Percentiles rank a stretch among this genome's conserved stretches.
Conservation (phyloP, 2,888 invertebrate species). For the Camptogramma bilineatum region DNA sequence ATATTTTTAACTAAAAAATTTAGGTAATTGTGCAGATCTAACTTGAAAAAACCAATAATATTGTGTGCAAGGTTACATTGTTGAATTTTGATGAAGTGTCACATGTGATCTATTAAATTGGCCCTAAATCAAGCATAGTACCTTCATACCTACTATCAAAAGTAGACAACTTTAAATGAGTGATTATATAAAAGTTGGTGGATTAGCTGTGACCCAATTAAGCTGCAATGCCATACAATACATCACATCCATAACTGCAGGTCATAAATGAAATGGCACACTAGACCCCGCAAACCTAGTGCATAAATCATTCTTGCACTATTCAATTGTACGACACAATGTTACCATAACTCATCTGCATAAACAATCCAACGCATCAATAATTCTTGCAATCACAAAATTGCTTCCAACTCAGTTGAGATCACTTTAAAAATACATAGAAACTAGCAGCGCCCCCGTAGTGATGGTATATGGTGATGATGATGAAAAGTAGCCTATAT, state of each 20-base stretch:
- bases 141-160: too few species aligned
- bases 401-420: conserved; percentile 3
- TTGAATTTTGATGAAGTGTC: too few species aligned
- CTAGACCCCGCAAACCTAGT: conserved; percentile 14
- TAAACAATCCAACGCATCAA: conserved; percentile 11
- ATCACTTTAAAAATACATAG: neutral
- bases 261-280: conserved; percentile 21
- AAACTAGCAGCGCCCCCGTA: too few species aligned
- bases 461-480: too few species aligned
- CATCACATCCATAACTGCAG: conserved; percentile 26
- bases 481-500: too few species aligned
- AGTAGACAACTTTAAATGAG: too few species aligned
- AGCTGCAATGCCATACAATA: conserved; percentile 17
- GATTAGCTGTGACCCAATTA: conserved; percentile 18
- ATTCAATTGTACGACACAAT: conserved; percentile 24
- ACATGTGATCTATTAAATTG: too few species aligned
- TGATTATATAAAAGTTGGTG: neutral
- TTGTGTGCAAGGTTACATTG: too few species aligned
- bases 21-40: too few species aligned
- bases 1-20: too few species aligned
- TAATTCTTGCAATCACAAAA: conserved; percentile 13
- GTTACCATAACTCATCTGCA: conserved; percentile 28
- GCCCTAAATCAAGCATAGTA: too few species aligned
- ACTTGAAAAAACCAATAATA: too few species aligned
- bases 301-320: conserved; percentile 34